phyloP scores from a whole-genome alignment of 2,113 vertebrate species.

The Ameiurus melas region DNA sequence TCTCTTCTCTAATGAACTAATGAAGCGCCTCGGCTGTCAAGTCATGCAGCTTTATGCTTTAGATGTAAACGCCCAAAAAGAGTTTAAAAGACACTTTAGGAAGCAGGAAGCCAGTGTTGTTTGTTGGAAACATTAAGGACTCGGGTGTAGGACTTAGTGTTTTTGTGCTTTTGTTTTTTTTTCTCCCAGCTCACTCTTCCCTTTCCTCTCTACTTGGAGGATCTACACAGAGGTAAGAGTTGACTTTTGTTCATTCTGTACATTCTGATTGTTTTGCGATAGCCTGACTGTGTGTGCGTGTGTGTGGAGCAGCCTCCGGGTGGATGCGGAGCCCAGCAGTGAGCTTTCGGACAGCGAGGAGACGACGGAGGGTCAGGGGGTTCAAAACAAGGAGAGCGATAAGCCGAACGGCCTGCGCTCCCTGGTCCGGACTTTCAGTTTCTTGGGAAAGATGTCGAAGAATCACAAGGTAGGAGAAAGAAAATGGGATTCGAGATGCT shows the following conservation, averaged over 20 bases:
- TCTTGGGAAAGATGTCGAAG: slow-evolving; percentile 76
- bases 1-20: not conserved
- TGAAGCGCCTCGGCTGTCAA: not conserved
- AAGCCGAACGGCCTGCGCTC: slow-evolving; percentile 50
- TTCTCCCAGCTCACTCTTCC: slow-evolving; percentile 2
- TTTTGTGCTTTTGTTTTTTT: not conserved
- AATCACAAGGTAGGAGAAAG: slow-evolving; percentile 72
- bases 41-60: not conserved
- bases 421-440: slow-evolving; percentile 76
- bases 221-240: slow-evolving; percentile 45
- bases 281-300: slow-evolving; percentile 24
- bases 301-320: slow-evolving; percentile 29
- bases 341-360: slow-evolving; percentile 55
- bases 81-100: not conserved
- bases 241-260: not conserved
- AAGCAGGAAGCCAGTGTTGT: not conserved
- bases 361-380: slow-evolving; percentile 48
- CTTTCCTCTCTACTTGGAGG: slow-evolving; percentile 33
- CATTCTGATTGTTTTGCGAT: not conserved
- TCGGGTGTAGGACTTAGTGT: not conserved
- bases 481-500: not conserved
- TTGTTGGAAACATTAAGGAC: not conserved
- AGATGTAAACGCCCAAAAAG: not conserved
- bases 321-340: slow-evolving; percentile 50
- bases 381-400: slow-evolving; percentile 29